Base-by-base conservation (phyloP, 2,113 vertebrate genomes). In the Alethe castanea region DNA sequence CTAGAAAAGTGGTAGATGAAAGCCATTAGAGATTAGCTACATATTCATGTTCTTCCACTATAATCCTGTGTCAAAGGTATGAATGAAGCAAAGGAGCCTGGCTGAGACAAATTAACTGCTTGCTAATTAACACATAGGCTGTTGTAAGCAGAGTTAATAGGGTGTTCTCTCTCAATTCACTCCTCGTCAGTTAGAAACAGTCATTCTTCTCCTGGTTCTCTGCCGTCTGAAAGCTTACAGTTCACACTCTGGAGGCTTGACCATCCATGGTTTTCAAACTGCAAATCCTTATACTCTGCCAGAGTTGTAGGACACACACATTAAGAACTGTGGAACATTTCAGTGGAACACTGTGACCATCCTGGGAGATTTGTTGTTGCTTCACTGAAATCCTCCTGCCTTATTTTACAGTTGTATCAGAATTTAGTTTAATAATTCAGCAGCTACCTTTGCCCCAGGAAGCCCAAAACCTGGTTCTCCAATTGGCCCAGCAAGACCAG, bases 401-500 rank as follows among this genome's bases (percentile, higher is more conserved):
- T 70, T 54, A 56, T 69, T 91, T 95, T 90, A 84, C 35, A 40
- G 26, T 82, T 94, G n/a, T 79, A 5, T 59, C 52, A 74, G 40
- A 79, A 91, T 83, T 71, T 8, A 74, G 20, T 73, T 78, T 56
- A 76, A 57, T 33, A 80, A 18, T 74, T 66, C 85, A 62, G 47
- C 36, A 88, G 67, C 79, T 97, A 99, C 99, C 98, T 99, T 99
- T 95, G 98, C 98, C 78, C 99, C 99, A 93, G 98, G 98, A 93
- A 99, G 97, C 71, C 99, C 99, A 80, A 98, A 96, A 60, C 98
- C 98, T 88, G 98, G 98, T 97, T 99, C 99, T 80, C 99, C 99
- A 89, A 98, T 31, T 53, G 97, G 98, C 61, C 99, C 99, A 92
- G 97, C 45, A 47, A 98, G 97, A 84, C 99, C 99, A 92, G 96